Evolutionary conservation across 2,113 vertebrate genomes (phyloP).

Genomic region (Alosa alosa): DNA sequence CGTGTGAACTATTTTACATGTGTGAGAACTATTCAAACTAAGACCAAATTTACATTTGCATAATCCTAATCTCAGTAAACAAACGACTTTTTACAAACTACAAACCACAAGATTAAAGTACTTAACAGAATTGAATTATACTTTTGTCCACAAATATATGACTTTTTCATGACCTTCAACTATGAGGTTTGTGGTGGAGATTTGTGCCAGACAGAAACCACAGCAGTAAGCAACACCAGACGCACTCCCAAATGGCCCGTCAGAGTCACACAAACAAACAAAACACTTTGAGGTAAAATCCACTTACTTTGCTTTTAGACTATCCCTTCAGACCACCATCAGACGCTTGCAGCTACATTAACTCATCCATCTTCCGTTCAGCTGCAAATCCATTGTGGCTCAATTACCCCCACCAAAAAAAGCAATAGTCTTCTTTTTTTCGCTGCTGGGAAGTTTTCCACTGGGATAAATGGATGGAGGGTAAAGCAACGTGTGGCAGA

Average conservation of each 20-base stretch:
- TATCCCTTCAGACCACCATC: not conserved
- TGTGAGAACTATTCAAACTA: not conserved
- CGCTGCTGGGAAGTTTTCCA: conserved; percentile 40
- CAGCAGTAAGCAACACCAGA: not conserved
- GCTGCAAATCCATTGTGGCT: conserved; percentile 29
- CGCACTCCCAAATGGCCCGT: not conserved
- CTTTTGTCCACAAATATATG: not conserved
- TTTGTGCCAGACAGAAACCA: conserved; percentile 1
- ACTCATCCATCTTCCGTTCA: not conserved
- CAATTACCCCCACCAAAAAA: conserved; percentile 20
- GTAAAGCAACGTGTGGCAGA: conserved; percentile 27
- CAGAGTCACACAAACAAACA: not conserved
- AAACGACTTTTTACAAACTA: not conserved
- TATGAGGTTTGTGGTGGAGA: not conserved
- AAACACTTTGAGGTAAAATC: not conserved
- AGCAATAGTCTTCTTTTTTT: not conserved
- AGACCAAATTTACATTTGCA: not conserved
- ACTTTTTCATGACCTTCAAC: not conserved
- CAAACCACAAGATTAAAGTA: not conserved
- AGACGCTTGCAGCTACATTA: not conserved
- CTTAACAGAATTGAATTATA: not conserved
- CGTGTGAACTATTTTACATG: not conserved
- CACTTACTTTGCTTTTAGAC: conserved; percentile 25
- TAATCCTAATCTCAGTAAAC: not conserved
- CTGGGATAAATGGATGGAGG: conserved; percentile 45